Base-by-base conservation (phyloP, 2,888 invertebrate genomes). In the Nasonovia ribisnigri region DNA sequence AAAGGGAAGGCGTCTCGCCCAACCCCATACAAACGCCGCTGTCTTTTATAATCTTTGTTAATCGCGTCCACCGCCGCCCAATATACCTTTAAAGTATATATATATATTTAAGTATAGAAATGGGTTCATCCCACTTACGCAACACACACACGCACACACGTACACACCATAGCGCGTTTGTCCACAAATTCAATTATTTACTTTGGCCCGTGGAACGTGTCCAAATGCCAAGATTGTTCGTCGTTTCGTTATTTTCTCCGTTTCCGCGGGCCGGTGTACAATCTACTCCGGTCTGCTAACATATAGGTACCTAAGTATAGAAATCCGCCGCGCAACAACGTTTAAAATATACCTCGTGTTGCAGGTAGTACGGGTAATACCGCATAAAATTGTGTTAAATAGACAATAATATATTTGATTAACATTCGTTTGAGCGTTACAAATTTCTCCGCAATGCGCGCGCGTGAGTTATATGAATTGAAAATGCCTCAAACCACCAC, bases 161-260 rank as follows among this genome's bases (percentile, higher is more conserved):
- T 13, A 29, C 46, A 42, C 36, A 3, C 46, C 51, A 77, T 5
- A 24, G 48, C 29, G 16, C 60, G 48, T 92, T 48, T 60, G 48
- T 87, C 67, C 87, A 42, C 92, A 57, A 90, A 93, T 93, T 93
- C 93, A 93, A 93, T 93, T 93, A 93, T 93, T 93, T 90, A 86
- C 93, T 93, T 90, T 89, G n/a, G 89, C 57, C 54, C 48, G 60
- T 93, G 90, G 90, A 90, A 86, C 93, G 90, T 51, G 93, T 86
- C 93, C 93, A 93, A 93, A 92, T 20, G 29, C 57, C 57, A 54
- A 36, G 36, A 36, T 77, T 77, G 36, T 77, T 77, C 89, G 84
- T 54, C 67, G 67, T 24, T 84, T 42, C 77, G 36, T 36, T 51
- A 51, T 51, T 77, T 91, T 46, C 36, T 43, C 54, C 5, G 43